Percentiles rank a stretch among this genome's conserved stretches.
These are phyloP conservation scores for Pandemis cinnamomeana DNA, from an alignment of 2,888 invertebrate genomes.

Conservation along the genomic window DNA sequence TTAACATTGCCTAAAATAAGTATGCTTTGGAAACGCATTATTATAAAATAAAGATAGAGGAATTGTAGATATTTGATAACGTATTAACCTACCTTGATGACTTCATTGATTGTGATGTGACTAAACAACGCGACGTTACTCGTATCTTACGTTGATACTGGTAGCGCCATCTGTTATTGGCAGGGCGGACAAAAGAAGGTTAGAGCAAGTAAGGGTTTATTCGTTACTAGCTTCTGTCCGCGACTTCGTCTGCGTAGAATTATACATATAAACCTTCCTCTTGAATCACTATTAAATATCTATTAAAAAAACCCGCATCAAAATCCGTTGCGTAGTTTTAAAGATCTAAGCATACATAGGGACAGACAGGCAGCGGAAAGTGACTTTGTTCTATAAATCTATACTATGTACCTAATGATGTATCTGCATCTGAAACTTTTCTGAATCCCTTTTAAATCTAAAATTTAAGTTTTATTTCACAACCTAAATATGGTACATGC, in stretches of 20 bases:
- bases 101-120: constrained; percentile 38
- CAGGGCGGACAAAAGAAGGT: constrained; percentile 14
- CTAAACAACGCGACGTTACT: constrained; percentile 25
- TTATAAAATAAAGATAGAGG: constrained; percentile 2
- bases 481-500: too few relatives aligned
- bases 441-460: not conserved
- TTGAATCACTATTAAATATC: too few relatives aligned
- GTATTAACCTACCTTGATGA: constrained; percentile 31
- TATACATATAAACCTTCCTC: too few relatives aligned
- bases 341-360: too few relatives aligned
- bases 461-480: too few relatives aligned
- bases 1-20: not conserved
- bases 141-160: constrained; percentile 41
- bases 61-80: constrained; percentile 13
- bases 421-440: not conserved
- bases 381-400: too few relatives aligned
- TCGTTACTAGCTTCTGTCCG: too few relatives aligned
- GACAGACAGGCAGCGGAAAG: too few relatives aligned
- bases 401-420: too few relatives aligned
- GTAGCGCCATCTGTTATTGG: constrained; percentile 61
- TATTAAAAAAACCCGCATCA: too few relatives aligned
- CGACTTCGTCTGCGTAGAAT: too few relatives aligned
- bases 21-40: not conserved
- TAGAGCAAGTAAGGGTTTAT: not conserved
- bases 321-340: not conserved